phyloP scores from a whole-genome alignment of 2,113 vertebrate species.

The Cisticola juncidis region DNA sequence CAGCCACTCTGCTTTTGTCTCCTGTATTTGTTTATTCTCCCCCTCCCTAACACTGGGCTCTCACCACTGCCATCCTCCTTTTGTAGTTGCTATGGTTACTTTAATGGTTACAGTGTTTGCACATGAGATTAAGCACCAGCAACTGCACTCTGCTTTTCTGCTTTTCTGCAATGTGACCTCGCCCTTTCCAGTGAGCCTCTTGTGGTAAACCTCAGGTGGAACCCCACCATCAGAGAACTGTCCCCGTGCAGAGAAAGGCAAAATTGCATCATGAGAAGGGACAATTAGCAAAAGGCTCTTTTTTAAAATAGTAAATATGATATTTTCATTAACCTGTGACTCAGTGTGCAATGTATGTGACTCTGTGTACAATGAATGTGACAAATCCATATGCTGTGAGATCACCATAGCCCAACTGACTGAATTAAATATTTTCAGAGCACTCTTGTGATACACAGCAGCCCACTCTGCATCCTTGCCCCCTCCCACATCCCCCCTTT shows the following conservation, averaged over 20 bases:
- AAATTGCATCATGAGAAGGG: neutral
- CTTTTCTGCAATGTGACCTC: neutral
- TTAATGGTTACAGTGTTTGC: slow-evolving; percentile 10
- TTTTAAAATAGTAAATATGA: neutral
- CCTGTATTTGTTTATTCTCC: neutral
- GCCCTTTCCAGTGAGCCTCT: neutral
- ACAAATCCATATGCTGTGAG: neutral
- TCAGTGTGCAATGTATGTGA: neutral
- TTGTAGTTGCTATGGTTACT: slow-evolving; percentile 67
- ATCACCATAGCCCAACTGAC: neutral
- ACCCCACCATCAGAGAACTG: neutral
- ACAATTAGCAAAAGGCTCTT: neutral
- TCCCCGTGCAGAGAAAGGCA: neutral
- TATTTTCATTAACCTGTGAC: neutral
- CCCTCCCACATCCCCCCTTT: neutral
- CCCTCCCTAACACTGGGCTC: neutral
- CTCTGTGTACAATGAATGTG: neutral
- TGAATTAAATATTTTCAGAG: neutral
- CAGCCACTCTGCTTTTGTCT: neutral
- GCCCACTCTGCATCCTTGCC: neutral
- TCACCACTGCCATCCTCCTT: neutral
- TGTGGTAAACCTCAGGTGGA: neutral
- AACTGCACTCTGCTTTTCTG: slow-evolving; percentile 12
- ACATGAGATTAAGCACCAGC: slow-evolving; percentile 33
- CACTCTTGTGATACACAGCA: neutral